Evolutionary conservation across 2,888 invertebrate species (phyloP).

Genomic region (Conomelus anceps): DNA sequence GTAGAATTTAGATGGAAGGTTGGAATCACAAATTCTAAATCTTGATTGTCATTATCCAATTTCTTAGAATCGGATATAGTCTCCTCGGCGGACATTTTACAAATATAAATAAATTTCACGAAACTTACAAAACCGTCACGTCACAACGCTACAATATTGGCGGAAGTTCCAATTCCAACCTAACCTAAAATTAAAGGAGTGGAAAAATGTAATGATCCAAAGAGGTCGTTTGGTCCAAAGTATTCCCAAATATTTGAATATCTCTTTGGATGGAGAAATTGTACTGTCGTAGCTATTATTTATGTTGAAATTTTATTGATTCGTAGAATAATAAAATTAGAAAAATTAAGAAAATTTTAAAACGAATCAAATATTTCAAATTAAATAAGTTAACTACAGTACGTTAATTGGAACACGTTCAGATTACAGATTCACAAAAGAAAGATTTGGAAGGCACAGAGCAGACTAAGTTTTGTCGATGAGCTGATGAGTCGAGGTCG

Average conservation of each 20-base stretch:
- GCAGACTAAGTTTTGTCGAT: too few species aligned
- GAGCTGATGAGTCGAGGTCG: too few species aligned
- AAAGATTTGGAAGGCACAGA: too few species aligned
- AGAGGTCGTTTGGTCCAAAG: background rate
- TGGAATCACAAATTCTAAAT: background rate
- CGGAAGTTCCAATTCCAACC: background rate
- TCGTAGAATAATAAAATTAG: too few species aligned
- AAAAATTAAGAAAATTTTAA: too few species aligned
- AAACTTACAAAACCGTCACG: background rate
- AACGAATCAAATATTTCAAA: too few species aligned
- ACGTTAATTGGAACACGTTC: too few species aligned
- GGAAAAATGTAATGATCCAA: background rate
- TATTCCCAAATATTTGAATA: background rate
- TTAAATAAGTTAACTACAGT: too few species aligned
- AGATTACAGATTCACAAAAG: too few species aligned
- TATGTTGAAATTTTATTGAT: too few species aligned
- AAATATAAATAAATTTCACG: background rate
- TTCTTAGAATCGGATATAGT: background rate
- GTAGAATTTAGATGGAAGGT: slow-evolving; percentile 54
- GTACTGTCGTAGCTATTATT: background rate
- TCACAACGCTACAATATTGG: background rate
- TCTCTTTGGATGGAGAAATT: background rate
- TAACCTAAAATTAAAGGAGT: background rate
- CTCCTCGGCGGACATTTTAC: background rate
- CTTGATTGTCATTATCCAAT: background rate